Base-by-base conservation (phyloP, 1,140 invertebrate species). In the Pseudoatta argentina region DNA sequence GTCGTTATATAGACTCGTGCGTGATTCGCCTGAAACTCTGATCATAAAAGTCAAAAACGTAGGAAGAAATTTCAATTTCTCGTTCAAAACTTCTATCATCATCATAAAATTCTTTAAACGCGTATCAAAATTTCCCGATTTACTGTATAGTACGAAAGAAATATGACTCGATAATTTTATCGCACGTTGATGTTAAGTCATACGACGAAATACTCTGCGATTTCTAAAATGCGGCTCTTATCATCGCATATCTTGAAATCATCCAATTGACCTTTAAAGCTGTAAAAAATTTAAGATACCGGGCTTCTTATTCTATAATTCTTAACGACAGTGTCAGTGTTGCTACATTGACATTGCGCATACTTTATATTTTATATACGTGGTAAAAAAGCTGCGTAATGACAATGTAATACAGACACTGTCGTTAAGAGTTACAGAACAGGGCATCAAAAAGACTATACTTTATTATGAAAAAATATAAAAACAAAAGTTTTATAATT, bases 11-110 rank as follows among this genome's bases (percentile, higher is more conserved):
- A 53, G 14, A 79, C 14, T 53, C 48, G 27, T 39, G 27, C 18
- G 14, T 18, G 27, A n/a, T 55, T 67, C 18, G 44, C 21, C 30
- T 34, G 63, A 39, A 79, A 69, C 77, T 79, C 61, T 55, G 14
- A 55, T 44, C 21, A 30, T 7, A 8, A 3, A 66, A 7, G 24
- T 55, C 44, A 39, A 24, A 27, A n/a, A 34, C 48, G 55, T 75
- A 5, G 6, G 18, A 30, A n/a, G 55, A 67, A 53, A 14, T 34
- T 30, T n/a, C 53, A 2, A 5, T 24, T 39, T 24, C 73, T 30
- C 48, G 14, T 34, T 24, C 77, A 39, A 55, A 79, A 0, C 27
- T 30, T 12, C n/a, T 21, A 10, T 79, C 55, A 63, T 48, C 21
- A 30, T 67, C 48, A n/a, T 39, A 4, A 0, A 27, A 63, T 44